phyloP scores from a whole-genome alignment of 2,888 invertebrate species.

The Eupeodes luniger region DNA sequence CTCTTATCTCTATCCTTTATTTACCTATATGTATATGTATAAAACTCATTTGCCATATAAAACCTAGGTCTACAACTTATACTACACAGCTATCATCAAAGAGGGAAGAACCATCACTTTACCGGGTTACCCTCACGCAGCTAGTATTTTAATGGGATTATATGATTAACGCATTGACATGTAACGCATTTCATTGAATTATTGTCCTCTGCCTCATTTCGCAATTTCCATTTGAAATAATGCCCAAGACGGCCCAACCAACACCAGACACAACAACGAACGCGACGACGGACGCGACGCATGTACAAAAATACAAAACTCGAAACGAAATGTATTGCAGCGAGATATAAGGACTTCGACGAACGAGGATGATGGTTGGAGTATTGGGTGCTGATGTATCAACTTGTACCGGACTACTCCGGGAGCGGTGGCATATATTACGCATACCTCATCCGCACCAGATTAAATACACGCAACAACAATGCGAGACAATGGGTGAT shows the following conservation, averaged over 20 bases:
- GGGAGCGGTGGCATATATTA: slow-evolving; percentile 31
- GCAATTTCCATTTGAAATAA: slow-evolving; percentile 67
- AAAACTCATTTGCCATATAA: not conserved
- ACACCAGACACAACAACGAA: not conserved
- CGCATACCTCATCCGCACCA: slow-evolving; percentile 64
- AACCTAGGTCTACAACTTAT: not conserved
- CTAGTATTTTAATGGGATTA: slow-evolving; percentile 83
- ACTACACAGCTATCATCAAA: not conserved
- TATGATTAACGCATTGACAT: slow-evolving; percentile 85
- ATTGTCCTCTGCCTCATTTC: slow-evolving; percentile 74
- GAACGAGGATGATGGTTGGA: not conserved
- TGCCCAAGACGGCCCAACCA: slow-evolving; percentile 1
- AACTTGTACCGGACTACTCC: not conserved
- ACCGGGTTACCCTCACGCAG: slow-evolving; percentile 19
- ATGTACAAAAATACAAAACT: slow-evolving; percentile 16
- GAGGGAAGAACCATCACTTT: slow-evolving; percentile 26
- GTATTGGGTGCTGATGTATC: slow-evolving; percentile 15
- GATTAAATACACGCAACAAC: slow-evolving; percentile 72
- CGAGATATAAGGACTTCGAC: not conserved
- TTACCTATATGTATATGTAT: not conserved
- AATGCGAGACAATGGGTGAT: slow-evolving; percentile 67
- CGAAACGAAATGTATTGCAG: slow-evolving; percentile 40
- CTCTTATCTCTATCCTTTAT: not conserved
- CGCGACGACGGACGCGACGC: no score
- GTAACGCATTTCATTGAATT: slow-evolving; percentile 85